Conservation (phyloP, 2,888 invertebrate species). For the Desoria tigrina region DNA sequence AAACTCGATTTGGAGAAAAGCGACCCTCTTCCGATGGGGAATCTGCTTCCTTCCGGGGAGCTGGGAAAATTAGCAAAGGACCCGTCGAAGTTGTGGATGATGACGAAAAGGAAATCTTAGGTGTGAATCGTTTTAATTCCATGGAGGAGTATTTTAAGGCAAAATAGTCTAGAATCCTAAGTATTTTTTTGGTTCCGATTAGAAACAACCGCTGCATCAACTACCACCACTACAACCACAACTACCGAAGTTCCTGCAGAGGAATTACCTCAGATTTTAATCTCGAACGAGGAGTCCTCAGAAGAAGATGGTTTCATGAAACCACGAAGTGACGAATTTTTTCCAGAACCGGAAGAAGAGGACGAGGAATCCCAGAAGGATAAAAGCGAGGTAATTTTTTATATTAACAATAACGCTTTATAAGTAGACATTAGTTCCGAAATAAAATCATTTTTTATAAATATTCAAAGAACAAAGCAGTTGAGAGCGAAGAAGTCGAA, state of each 20-base stretch:
- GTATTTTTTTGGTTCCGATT: neutral
- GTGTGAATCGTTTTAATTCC: constrained; percentile 3
- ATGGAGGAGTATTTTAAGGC: neutral
- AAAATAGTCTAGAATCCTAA: neutral
- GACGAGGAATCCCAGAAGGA: constrained; percentile 30
- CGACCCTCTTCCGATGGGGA: constrained; percentile 36
- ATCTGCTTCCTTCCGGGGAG: constrained; percentile 33
- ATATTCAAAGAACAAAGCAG: constrained; percentile 8
- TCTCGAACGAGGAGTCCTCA: constrained; percentile 41
- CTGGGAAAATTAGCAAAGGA: constrained; percentile 49
- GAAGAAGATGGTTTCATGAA: constrained; percentile 48
- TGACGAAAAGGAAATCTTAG: constrained; percentile 45
- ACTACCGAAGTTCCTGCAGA: constrained; percentile 24
- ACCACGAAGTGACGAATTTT: constrained; percentile 50
- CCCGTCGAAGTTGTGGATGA: constrained; percentile 35
- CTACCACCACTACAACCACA: constrained; percentile 27
- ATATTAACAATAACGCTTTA: too few species aligned
- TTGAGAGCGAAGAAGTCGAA: constrained; percentile 49
- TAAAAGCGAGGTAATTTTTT: constrained; percentile 19
- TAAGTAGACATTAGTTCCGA: too few species aligned
- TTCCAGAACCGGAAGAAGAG: constrained; percentile 47
- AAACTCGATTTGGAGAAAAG: constrained; percentile 41
- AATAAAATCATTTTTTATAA: too few species aligned
- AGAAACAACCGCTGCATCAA: constrained; percentile 22
- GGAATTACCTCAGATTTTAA: constrained; percentile 17